Base-by-base conservation (phyloP, 2,797 vertebrate genomes). In the Helostoma temminkii region DNA sequence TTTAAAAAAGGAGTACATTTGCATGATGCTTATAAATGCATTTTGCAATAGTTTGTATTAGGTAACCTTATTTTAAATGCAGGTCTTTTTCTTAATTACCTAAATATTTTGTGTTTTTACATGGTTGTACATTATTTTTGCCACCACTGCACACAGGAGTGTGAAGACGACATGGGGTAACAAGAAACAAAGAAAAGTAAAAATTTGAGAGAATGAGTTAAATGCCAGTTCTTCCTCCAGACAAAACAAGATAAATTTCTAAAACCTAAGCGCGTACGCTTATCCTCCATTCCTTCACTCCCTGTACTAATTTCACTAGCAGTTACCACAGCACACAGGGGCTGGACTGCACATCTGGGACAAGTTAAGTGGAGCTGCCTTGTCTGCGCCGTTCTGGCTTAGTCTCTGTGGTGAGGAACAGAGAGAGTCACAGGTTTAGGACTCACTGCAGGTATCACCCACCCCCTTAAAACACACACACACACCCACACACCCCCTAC, bases 261-360 rank as follows among this genome's bases (percentile, higher is more conserved):
- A 9, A 69, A 72, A 67, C 28, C 54, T 30, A 34, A 32, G 50
- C n/a, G 54, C 61, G 61, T 64, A 61, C 19, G 24, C 65, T 36
- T 39, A 45, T 21, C 16, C 37, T 25, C 49, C 47, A 53, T 63
- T 47, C 72, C 47, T 66, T 30, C 21, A 55, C 61, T 66, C 43
- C 73, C 56, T 63, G 42, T 36, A 50, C 66, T 72, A 72, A 34
- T 69, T 85, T 78, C 76, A 66, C 54, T 37, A 30, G 60, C 77
- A 76, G 66, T 81, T 73, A 52, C 66, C 32, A 65, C 61, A n/a
- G 85, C 71, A 63, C 72, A 79, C 74, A 61, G 71, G 62, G 84
- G 75, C 80, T 25, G 53, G 42, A 49, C 68, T 66, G 77, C 88
- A 93, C 93, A 93, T 93, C 91, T 94, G 92, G 92, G 91, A 94